Evolutionary conservation across 2,888 invertebrate species (phyloP), one percentile per base, ranked within the genome.

Genomic region (Euphydryas editha): DNA sequence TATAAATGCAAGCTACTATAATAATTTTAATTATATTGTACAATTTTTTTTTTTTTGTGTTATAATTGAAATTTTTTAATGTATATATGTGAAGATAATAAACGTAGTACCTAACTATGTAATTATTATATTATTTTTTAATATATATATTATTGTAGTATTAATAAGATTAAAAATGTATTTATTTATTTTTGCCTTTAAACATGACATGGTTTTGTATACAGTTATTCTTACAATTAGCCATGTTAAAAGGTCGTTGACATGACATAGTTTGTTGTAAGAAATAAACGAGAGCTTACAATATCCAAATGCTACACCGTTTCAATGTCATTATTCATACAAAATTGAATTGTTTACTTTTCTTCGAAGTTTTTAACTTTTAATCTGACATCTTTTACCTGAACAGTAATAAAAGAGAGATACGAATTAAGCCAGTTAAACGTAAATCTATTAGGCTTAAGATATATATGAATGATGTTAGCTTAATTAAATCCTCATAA

Each of bases 221-320:
- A 17, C 15, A 13, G 37, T 21, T 51, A 21, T 24, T 51, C 37
- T 59, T 36, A n/a, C n/a, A n/a, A n/a, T n/a, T n/a, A 59, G 49
- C 13, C 10, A 20, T 49, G 24, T 37, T 49, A 59, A 49, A 20
- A 59, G 59, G 47, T 59, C 59, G 18, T 60, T 51, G 36, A 21
- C 39, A 18, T 21, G 59, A 37, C 21, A n/a, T 24, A 51, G 21
- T 51, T 60, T 24, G 6, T 17, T n/a, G 18, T 4, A n/a, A 54
- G 17, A 36, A 17, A 51, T 24, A 51, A 51, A 54, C 3, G 30
- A 17, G 11, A 54, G 11, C 36, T 54, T 36, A 36, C 54, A 36
- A 17, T 36, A 54, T 10, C 46, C 8, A 44, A 44, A 47, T 54
- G 30, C 30, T 51, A 24, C 24, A 36, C 17, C 8, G 54, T 30